Conservation (phyloP, 2,888 invertebrate genomes). For the Phaonia tiefii region DNA sequence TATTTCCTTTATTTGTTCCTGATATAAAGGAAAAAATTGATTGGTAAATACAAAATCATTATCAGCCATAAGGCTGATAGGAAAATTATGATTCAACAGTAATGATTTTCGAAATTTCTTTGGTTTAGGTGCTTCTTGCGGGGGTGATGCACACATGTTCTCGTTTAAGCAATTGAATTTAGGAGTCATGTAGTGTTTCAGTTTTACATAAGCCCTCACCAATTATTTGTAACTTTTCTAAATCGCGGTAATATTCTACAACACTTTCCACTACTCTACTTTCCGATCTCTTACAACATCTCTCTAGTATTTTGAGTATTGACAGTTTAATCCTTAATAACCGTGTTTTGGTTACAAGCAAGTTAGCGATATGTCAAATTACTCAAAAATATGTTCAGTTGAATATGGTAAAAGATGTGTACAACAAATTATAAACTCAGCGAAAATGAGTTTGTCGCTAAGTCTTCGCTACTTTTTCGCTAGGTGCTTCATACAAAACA, state of each 20-base stretch:
- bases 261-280: constrained; percentile 69
- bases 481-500: too few relatives aligned
- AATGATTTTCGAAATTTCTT: constrained; percentile 34
- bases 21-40: constrained; percentile 65
- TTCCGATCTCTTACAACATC: constrained; percentile 70
- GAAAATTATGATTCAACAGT: constrained; percentile 68
- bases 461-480: too few relatives aligned
- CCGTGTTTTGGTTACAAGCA: too few relatives aligned
- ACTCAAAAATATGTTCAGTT: too few relatives aligned
- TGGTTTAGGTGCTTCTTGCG: neutral
- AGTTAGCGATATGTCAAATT: too few relatives aligned
- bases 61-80: constrained; percentile 71
- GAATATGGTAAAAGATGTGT: too few relatives aligned
- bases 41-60: constrained; percentile 70
- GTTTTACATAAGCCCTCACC: constrained; percentile 63
- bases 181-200: constrained; percentile 26
- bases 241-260: constrained; percentile 72
- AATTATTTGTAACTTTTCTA: constrained; percentile 71
- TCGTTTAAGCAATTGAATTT: constrained; percentile 61
- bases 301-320: constrained; percentile 76
- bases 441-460: too few relatives aligned
- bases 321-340: too few relatives aligned
- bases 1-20: constrained; percentile 69
- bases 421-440: too few relatives aligned
- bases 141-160: constrained; percentile 40